Base-by-base conservation (phyloP, 2,797 vertebrate species). In the Aplochiton taeniatus region DNA sequence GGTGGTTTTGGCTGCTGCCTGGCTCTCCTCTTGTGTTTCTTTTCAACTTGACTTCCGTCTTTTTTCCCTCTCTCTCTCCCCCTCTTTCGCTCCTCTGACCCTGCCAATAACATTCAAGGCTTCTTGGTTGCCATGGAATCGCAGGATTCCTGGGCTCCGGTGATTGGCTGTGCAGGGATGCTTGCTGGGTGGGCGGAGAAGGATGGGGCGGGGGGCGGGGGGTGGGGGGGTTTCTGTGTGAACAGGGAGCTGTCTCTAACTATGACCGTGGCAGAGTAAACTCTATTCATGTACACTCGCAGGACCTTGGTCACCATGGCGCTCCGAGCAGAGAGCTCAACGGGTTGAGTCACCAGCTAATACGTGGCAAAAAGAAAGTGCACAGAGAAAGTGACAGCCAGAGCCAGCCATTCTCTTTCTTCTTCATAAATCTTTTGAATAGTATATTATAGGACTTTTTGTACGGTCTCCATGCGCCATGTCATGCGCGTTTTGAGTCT, bases 41-140 rank as follows among this genome's bases (percentile, higher is more conserved):
- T 79, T 78, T 63, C 72, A 80, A 75, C 77, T 84, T 85, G 74
- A 88, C 81, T 88, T 89, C 87, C 85, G 77, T 76, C 73, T 84
- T 77, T 70, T 83, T 80, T 81, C 64, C 49, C 71, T 3, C 31
- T 3, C n/a, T n/a, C n/a, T n/a, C n/a, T 3, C 31, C 31, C 31
- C 31, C 58, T 31, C 62, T 66, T 73, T 85, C 53, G 79, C 72
- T 81, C 55, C 44, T 72, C 76, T 80, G 72, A 84, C 82, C 73
- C 76, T 78, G 83, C 83, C 85, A 87, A 78, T 85, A 80, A 75
- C 76, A 83, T 76, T 72, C 88, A 87, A 84, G 79, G 86, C 80
- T 79, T 75, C 49, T 3, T 19, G 41, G 89, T 91, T 91, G 87
- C 89, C 76, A 90, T 90, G 89, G 88, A 84, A 88, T 72, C 83